Base-by-base conservation (phyloP, 2,113 vertebrate genomes). In the Zosterops hypoxanthus region DNA sequence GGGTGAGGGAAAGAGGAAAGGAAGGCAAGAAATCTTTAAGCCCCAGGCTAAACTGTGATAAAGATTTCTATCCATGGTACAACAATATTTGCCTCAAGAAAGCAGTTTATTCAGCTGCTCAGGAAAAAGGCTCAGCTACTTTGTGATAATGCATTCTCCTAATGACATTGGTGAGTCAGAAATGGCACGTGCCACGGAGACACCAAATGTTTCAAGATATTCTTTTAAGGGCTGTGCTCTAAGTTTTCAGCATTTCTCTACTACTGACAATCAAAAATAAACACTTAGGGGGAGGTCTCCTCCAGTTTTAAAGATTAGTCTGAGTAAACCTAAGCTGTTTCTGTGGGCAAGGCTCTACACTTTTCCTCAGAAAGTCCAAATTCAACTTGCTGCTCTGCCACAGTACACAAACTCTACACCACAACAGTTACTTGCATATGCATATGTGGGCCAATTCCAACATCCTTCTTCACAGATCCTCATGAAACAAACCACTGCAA, bases 41-140 rank as follows among this genome's bases (percentile, higher is more conserved):
- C 44, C 49, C 49, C 81, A 94, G 72, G 47, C 91, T 83, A 73
- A 92, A 52, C 52, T 19, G 20, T 0, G 81, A 91, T 94, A 95
- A 93, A 81, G 34, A 46, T 60, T 94, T 93, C 72, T 64, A 63
- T 63, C 52, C 61, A 70, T 8, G 8, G 36, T 70, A 88, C 29
- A 92, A 95, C 56, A 95, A 81, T 81, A 91, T 94, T 91, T 94
- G 80, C 56, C 56, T 91, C 64, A 78, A 86, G 88, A 90, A 96
- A 91, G 36, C 33, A 83, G 86, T 92, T 94, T 95, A 88, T 91
- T 96, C 94, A 95, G 92, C 92, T 93, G 94, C 80, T 91, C 83
- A 84, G 91, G 94, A 93, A 93, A 86, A 60, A 78, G 52, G 13
- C 56, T 92, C 7, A 1, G 85, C 66, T 59, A 55, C 42, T 70